These are phyloP conservation scores for Helostoma temminkii DNA, from an alignment of 2,797 vertebrate species.

Conservation along the genomic window DNA sequence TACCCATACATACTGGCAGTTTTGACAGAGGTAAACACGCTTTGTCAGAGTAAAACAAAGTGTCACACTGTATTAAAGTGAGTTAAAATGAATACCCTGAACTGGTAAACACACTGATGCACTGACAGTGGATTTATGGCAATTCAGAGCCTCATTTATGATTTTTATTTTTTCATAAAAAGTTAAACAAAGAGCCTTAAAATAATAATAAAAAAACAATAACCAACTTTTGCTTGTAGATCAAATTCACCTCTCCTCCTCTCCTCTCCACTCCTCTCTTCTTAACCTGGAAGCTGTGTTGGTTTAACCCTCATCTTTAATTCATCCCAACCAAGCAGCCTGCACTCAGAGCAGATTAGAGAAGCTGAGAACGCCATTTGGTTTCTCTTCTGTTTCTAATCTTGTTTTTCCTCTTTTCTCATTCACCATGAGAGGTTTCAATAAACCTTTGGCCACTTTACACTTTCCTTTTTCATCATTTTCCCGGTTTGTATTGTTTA, in stretches of 20 bases:
- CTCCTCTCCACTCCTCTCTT: conserved; percentile 33
- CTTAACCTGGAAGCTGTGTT: conserved; percentile 89
- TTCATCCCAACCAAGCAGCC: conserved; percentile 87
- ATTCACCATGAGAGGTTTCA: conserved; percentile 42
- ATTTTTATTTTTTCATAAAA: conserved; percentile 7
- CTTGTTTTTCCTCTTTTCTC: conserved; percentile 47
- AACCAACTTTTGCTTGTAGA: conserved; percentile 1
- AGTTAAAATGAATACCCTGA: conserved; percentile 31
- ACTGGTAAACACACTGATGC: conserved; percentile 24
- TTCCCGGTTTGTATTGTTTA: neutral
- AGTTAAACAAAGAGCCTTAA: neutral
- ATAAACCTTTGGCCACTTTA: conserved; percentile 27
- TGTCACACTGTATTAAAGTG: conserved; percentile 22
- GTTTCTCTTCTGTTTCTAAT: conserved; percentile 53
- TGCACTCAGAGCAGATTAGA: conserved; percentile 67
- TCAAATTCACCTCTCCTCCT: conserved; percentile 17
- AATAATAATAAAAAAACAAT: neutral
- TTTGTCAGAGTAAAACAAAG: conserved; percentile 45
- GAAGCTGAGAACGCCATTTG: conserved; percentile 41
- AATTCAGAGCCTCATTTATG: conserved; percentile 4
- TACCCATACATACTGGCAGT: conserved; percentile 51
- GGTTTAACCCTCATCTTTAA: conserved; percentile 95
- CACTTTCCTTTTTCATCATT: neutral
- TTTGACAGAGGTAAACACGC: conserved; percentile 60
- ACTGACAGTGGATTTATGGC: conserved; percentile 7